Conservation (phyloP, 2,797 vertebrate species). For the Tenualosa thibaudeaui region DNA sequence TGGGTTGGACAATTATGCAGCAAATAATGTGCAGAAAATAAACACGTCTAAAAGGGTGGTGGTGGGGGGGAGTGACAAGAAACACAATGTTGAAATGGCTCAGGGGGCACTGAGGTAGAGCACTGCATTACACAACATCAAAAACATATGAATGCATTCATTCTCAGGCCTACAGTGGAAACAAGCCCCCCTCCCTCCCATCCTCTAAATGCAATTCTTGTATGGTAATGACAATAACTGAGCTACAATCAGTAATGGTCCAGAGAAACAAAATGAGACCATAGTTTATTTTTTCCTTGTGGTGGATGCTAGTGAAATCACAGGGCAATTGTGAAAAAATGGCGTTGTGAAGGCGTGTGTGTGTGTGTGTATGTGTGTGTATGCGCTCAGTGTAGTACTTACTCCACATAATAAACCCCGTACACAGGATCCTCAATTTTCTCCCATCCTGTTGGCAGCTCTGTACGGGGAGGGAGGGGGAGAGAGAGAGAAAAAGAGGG, state of each 20-base stretch:
- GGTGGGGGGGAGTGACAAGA: background rate
- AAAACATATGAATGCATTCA: slow-evolving; percentile 56
- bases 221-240: slow-evolving; percentile 19
- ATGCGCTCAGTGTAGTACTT: slow-evolving; percentile 70
- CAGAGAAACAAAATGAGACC: background rate
- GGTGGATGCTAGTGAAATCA: background rate
- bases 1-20: slow-evolving; percentile 34
- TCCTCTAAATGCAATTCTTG: background rate
- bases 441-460: slow-evolving; percentile 98
- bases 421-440: slow-evolving; percentile 99
- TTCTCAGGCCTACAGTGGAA: slow-evolving; percentile 54
- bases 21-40: slow-evolving; percentile 47
- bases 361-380: slow-evolving; percentile 10
- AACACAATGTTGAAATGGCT: slow-evolving; percentile 20
- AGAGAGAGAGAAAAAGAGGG: background rate
- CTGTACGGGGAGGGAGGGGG: slow-evolving; percentile 62
- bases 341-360: background rate
- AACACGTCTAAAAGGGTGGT: slow-evolving; percentile 37
- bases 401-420: slow-evolving; percentile 99
- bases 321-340: slow-evolving; percentile 26
- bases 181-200: slow-evolving; percentile 13
- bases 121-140: slow-evolving; percentile 63
- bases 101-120: slow-evolving; percentile 49
- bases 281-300: background rate
- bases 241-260: background rate